Base-by-base conservation (phyloP, 2,797 vertebrate species). In the Enteromius fasciolatus region DNA sequence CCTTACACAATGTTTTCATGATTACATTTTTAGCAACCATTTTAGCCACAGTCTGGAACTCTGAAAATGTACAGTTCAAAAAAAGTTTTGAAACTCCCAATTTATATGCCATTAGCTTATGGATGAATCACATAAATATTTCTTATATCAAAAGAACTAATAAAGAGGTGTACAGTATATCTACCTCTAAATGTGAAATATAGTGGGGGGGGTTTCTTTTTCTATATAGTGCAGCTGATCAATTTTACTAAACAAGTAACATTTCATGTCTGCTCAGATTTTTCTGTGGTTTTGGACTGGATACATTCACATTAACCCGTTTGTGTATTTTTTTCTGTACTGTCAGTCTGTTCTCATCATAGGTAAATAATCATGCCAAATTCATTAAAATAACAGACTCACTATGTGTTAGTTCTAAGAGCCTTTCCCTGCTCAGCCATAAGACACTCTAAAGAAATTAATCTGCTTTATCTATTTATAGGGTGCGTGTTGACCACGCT, bases 381-480 rank as follows among this genome's bases (percentile, higher is more conserved):
- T 46, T 80, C 36, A 72, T 46, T 28, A 72, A 33, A 11, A 44
- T 70, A 41, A 72, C 39, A 75, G 12, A 59, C 33, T n/a, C 78
- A 68, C 44, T 70, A 20, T 46, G 57, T 64, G 44, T 39, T 68
- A 81, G 15, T 17, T 44, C 48, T 31, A 44, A 69, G 66, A 69
- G 46, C 63, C 36, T 48, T 75, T 36, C 41, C 41, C 5, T 44
- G 72, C 41, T 80, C 17, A 66, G 4, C 31, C 20, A 8, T 66
- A 66, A 66, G 72, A 66, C 61, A 52, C 11, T 41, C 17, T 33
- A 57, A 81, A 54, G 44, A 17, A 18, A 81, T 75, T 75, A 81
- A 64, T 81, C 78, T 72, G 52, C 67, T 52, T 63, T 81, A 73
- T 81, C 59, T 54, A 77, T 83, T 68, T 83, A 77, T 83, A 61